Evolutionary conservation across 2,113 vertebrate species (phyloP).

Genomic region (Tragulus kanchil): DNA sequence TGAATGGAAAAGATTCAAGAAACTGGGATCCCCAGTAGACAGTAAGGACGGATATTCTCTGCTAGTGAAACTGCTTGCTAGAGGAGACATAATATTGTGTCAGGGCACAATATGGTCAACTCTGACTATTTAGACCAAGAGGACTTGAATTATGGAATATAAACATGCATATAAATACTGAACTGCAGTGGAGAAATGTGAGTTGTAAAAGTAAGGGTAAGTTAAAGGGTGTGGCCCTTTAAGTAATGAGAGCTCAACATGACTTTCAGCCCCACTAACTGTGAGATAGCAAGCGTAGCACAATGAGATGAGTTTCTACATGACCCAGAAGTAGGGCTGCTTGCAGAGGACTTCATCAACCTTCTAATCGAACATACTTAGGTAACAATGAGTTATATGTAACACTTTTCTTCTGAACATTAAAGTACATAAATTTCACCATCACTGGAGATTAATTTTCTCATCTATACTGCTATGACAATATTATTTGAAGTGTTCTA

Average conservation of each 20-base stretch:
- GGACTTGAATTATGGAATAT: background rate
- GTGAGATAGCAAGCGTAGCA: background rate
- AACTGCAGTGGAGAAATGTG: background rate
- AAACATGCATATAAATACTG: background rate
- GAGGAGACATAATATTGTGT: background rate
- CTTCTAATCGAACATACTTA: background rate
- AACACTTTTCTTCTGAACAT: background rate
- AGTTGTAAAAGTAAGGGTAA: background rate
- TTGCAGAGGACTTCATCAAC: background rate
- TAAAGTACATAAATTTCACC: background rate
- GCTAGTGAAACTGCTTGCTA: background rate
- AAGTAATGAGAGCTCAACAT: background rate
- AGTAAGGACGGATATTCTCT: background rate
- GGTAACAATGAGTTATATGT: background rate
- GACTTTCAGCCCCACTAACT: background rate
- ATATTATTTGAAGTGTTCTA: background rate
- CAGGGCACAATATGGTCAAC: background rate
- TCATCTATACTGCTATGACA: background rate
- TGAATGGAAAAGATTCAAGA: background rate
- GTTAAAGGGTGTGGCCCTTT: background rate
- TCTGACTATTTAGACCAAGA: background rate
- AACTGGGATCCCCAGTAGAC: background rate
- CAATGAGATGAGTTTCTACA: background rate
- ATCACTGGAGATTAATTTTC: background rate
- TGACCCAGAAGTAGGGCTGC: background rate